Evolutionary conservation across 2,113 vertebrate species (phyloP), one percentile per base, ranked within the genome.

Genomic region (Toxotes chatareus): DNA sequence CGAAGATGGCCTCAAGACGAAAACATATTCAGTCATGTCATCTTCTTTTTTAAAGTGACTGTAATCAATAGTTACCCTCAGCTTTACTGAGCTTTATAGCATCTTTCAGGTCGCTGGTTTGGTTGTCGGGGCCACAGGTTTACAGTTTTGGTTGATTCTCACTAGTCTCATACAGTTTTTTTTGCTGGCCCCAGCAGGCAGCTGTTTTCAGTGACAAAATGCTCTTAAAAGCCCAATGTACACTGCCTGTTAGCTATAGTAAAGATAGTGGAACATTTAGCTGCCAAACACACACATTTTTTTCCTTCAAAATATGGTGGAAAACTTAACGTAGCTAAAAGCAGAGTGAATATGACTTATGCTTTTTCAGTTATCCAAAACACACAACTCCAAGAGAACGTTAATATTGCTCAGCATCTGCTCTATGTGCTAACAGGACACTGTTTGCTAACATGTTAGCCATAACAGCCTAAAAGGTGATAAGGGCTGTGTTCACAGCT

Each of bases 1-100:
- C 17, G 55, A 51, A 38, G 63, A 86, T 59, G 40, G 31, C 79
- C 27, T 64, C 19, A 0, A 61, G 27, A 57, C 13, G 31, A 62
- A 68, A 62, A 53, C 19, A 55, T 47, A 75, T 36, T 0, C n/a
- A 40, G 19, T 6, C n/a, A 31, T 38, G 56, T 32, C 10, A 55
- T 49, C 0, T 0, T 23, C 12, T n/a, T 64, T 67, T 80, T 47
- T 0, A 32, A 64, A 44, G 9, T 38, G 19, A 21, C 34, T n/a
- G 2, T 40, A 12, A 66, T 62, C 14, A 61, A 7, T 27, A 6
- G 46, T 47, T 47, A 4, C 2, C 47, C 14, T 49, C 47, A 49
- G 16, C 6, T 49, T 17, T 49, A 19, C 7, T 2, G 47, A 49
- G 49, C 49, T 51, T 21, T 9, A 21, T 21, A 4, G 46, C 49